Evolutionary conservation across 2,888 invertebrate species (phyloP), one percentile per base, ranked within the genome.

Genomic region (Altica lythri): DNA sequence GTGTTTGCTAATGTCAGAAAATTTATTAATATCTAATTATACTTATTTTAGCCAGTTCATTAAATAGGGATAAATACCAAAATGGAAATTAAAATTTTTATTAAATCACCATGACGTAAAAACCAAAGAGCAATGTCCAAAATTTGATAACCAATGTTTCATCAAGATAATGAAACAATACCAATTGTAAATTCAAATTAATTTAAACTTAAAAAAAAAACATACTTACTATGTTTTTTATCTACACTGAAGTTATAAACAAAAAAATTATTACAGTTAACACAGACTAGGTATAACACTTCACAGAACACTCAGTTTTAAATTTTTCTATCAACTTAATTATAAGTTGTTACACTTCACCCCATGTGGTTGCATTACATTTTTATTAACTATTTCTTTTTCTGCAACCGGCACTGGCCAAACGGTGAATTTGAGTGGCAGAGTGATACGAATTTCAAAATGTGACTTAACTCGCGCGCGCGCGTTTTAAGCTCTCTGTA

Each of bases 401-500:
- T 37, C 48, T 35, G 37, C 27, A 48, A 37, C 35, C 44, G 49
- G 40, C 27, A 45, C 49, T 49, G 32, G 40, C 42, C 49, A 49
- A 32, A 32, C 30, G 13, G 16, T 42, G 40, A 9, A 40, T 32
- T 38, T 47, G 29, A 47, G 47, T 49, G 49, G 40, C 40, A 49
- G 40, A 32, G 32, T 40, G 22, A 35, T 38, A 30, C 29, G 38
- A 45, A 52, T 44, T 52, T 45, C 10, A 37, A 53, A 53, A 53
- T 45, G 42, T 32, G 44, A 51, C 52, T 55, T 43, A 57, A 44
- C 53, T 52, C 59, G 63, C 62, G 62, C 59, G 50, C 50, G 37
- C 48, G 27, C 22, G 40, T 34, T 29, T 52, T 34, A 38, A 55
- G 52, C 53, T 38, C 45, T 45, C 45, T 12, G 16, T 6, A 18